Conservation (phyloP, 1,140 invertebrate genomes). For the Drosophila ficusphila region DNA sequence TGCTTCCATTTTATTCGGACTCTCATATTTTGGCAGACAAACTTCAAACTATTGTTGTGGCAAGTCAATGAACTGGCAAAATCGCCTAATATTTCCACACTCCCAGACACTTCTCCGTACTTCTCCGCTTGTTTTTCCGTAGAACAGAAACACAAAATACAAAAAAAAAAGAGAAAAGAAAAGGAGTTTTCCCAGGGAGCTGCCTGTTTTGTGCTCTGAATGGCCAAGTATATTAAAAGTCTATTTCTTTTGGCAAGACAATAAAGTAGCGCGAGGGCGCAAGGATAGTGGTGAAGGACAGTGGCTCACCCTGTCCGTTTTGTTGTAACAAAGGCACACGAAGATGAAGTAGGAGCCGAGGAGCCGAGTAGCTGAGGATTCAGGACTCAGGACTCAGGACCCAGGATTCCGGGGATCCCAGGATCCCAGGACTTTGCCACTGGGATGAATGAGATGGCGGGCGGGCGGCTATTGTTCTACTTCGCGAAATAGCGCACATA, state of each 20-base stretch:
- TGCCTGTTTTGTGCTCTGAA: constrained; percentile 54
- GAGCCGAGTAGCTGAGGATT: constrained; percentile 17
- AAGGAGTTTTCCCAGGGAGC: constrained; percentile 28
- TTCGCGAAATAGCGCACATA: constrained; percentile 79
- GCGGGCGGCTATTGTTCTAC: constrained; percentile 71
- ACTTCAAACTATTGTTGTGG: constrained; percentile 80
- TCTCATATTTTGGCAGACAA: constrained; percentile 78
- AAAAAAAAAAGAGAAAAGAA: too few species aligned
- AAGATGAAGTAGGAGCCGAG: constrained; percentile 34
- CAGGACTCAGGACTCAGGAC: constrained; percentile 18
- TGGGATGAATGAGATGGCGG: constrained; percentile 15
- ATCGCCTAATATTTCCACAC: constrained; percentile 76
- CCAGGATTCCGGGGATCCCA: neutral
- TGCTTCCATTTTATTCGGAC: constrained; percentile 8
- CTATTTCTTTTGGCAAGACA: constrained; percentile 80
- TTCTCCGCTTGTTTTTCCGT: neutral
- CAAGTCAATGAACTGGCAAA: constrained; percentile 81
- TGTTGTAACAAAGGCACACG: constrained; percentile 57
- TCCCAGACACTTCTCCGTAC: constrained; percentile 43
- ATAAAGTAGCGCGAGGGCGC: constrained; percentile 60
- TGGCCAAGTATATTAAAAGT: constrained; percentile 77
- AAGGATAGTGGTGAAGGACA: constrained; percentile 27
- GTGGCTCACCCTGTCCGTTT: neutral
- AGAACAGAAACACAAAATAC: too few species aligned
- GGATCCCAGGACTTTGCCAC: constrained; percentile 7